A percentile compares a stretch with the other conserved stretches of the same genome.
Conservation (phyloP, 2,888 invertebrate genomes). For the Brenthis daphne region DNA sequence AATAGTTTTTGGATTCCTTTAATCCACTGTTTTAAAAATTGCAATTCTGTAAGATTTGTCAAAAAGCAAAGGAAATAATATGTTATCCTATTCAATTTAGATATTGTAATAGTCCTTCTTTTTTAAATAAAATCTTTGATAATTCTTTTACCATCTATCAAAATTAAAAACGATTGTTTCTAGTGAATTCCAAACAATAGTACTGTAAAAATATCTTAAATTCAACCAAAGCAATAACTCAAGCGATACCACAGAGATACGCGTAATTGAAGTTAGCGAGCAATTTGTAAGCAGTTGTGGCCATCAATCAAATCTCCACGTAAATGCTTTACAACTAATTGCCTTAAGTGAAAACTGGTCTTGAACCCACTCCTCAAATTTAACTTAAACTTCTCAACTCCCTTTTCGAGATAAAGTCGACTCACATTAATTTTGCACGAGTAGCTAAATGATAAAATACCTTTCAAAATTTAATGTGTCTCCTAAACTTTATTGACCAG, state of each 20-base stretch:
- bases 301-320: conserved; percentile 46
- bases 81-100: too few relatives aligned
- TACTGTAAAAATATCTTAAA: conserved; percentile 9
- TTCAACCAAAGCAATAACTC: conserved; percentile 25
- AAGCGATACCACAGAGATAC: conserved; percentile 20
- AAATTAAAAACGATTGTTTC: neutral
- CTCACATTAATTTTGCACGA: conserved; percentile 42
- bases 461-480: conserved; percentile 31
- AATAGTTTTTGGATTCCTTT: too few relatives aligned
- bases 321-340: conserved; percentile 46
- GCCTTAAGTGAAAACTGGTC: conserved; percentile 45
- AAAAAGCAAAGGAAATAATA: too few relatives aligned
- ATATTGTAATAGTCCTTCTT: too few relatives aligned
- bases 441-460: conserved; percentile 32
- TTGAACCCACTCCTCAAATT: conserved; percentile 44
- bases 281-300: conserved; percentile 36
- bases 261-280: conserved; percentile 22
- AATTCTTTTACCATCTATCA: neutral
- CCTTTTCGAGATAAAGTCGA: conserved; percentile 40
- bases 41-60: too few relatives aligned
- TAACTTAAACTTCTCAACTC: conserved; percentile 46
- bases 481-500: conserved; percentile 29
- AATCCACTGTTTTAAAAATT: too few relatives aligned
- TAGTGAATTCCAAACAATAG: neutral
- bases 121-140: too few relatives aligned